Conservation (phyloP, 2,888 invertebrate species). For the Cosmorhoe ocellata region DNA sequence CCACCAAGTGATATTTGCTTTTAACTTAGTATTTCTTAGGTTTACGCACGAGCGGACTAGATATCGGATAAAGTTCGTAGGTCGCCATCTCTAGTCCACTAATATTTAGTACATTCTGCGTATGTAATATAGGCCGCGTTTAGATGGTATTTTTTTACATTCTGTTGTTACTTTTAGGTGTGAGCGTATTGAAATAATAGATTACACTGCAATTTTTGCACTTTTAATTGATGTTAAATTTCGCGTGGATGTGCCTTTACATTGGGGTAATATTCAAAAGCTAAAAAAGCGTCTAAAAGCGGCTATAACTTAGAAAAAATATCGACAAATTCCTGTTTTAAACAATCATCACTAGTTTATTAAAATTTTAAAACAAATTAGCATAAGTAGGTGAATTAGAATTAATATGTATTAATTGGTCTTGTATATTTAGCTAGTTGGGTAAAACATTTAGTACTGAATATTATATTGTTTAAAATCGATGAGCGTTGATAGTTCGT, state of each 20-base stretch:
- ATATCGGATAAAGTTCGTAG: constrained; percentile 33
- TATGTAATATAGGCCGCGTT: constrained; percentile 6
- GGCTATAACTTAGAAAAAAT: constrained; percentile 2
- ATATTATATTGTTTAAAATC: constrained; percentile 54
- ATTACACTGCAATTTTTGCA: too few relatives aligned
- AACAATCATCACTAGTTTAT: constrained; percentile 50
- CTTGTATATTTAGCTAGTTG: constrained; percentile 63
- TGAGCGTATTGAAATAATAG: too few relatives aligned
- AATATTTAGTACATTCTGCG: constrained; percentile 23
- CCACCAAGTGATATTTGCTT: constrained; percentile 61
- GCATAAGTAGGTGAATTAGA: constrained; percentile 65
- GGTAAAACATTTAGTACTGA: constrained; percentile 68
- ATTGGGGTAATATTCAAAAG: too few relatives aligned
- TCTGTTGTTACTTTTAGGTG: too few relatives aligned
- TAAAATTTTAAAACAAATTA: constrained; percentile 59
- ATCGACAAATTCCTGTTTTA: constrained; percentile 36
- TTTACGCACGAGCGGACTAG: constrained; percentile 38
- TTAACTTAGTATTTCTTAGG: constrained; percentile 43
- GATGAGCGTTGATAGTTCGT: constrained; percentile 50
- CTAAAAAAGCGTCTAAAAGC: neutral
- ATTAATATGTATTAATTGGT: constrained; percentile 59
- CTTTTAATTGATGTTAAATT: too few relatives aligned
- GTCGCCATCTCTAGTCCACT: constrained; percentile 39
- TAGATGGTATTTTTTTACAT: neutral
- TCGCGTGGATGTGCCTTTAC: too few relatives aligned